phyloP scores from a whole-genome alignment of 2,888 invertebrate genomes.

The Merodon equestris region DNA sequence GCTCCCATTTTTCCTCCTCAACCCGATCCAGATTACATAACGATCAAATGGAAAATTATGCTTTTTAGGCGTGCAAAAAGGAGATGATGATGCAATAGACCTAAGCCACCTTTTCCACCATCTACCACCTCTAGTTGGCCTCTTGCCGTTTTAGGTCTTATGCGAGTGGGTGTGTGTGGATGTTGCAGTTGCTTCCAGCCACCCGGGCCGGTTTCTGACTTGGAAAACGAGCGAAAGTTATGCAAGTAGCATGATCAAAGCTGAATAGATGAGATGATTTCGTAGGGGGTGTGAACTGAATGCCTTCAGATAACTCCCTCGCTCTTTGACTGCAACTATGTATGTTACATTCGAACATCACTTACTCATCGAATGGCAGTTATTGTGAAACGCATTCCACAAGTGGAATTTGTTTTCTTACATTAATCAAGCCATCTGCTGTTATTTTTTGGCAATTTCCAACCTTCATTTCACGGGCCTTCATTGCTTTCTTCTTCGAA shows the following conservation, averaged over 20 bases:
- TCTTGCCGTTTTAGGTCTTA: not conserved
- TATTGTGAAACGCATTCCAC: too few relatives aligned
- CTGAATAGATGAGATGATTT: too few relatives aligned
- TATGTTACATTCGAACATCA: too few relatives aligned
- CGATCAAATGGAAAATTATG: conserved; percentile 56
- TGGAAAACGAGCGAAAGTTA: conserved; percentile 55
- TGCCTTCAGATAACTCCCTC: too few relatives aligned
- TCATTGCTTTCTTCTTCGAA: too few relatives aligned
- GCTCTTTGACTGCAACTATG: too few relatives aligned
- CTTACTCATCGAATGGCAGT: too few relatives aligned
- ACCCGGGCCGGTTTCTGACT: conserved; percentile 44
- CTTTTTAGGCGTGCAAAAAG: conserved; percentile 50
- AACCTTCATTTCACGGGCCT: too few relatives aligned
- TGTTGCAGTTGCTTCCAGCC: conserved; percentile 31
- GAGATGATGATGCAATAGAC: conserved; percentile 35
- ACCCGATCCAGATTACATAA: conserved; percentile 38
- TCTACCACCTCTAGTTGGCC: conserved; percentile 11
- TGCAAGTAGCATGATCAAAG: not conserved
- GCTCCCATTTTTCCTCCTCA: conserved; percentile 31
- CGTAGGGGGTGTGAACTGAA: too few relatives aligned
- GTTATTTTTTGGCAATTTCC: too few relatives aligned
- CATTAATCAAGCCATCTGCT: too few relatives aligned
- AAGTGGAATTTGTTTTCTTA: too few relatives aligned
- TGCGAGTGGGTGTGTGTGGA: not conserved
- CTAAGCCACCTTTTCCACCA: not conserved